A percentile compares a stretch with the other conserved stretches of the same genome.
phyloP scores from a whole-genome alignment of 1,140 invertebrate species.

The Trinorchestia longiramus region DNA sequence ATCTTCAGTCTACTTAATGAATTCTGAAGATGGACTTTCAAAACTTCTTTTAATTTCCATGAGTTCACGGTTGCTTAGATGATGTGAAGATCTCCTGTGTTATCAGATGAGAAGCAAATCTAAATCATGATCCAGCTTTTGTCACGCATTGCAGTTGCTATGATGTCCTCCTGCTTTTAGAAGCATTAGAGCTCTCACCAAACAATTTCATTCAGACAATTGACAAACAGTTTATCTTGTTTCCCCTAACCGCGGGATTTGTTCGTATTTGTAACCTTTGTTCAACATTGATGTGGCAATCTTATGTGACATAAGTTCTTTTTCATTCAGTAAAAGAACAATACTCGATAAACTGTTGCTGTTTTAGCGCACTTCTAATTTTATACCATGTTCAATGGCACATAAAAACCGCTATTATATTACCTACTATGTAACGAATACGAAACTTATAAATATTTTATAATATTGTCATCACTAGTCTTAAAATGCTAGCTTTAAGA shows the following conservation, averaged over 20 bases:
- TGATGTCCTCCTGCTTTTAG: not conserved
- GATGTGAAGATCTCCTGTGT: no score
- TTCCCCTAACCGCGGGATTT: not conserved
- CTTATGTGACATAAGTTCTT: not conserved
- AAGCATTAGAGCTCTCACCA: not conserved
- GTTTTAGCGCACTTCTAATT: no score
- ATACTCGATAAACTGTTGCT: no score
- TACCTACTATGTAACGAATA: no score
- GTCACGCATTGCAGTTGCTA: not conserved
- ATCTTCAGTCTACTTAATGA: not conserved
- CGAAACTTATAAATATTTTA: no score
- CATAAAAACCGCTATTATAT: no score
- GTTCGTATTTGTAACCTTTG: not conserved
- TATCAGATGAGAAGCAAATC: no score
- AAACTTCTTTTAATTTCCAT: not conserved
- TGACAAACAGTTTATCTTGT: not conserved
- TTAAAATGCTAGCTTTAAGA: no score
- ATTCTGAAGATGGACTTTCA: not conserved
- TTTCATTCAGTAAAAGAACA: not conserved
- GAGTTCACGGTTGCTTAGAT: no score
- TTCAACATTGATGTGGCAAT: not conserved
- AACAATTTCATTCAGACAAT: not conserved
- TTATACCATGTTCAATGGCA: no score
- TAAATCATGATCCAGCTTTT: not conserved
- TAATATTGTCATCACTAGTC: no score